Evolutionary conservation across 1,140 invertebrate species (phyloP), one percentile per base, ranked within the genome.

Genomic region (Aphaenogaster ashmeadi): DNA sequence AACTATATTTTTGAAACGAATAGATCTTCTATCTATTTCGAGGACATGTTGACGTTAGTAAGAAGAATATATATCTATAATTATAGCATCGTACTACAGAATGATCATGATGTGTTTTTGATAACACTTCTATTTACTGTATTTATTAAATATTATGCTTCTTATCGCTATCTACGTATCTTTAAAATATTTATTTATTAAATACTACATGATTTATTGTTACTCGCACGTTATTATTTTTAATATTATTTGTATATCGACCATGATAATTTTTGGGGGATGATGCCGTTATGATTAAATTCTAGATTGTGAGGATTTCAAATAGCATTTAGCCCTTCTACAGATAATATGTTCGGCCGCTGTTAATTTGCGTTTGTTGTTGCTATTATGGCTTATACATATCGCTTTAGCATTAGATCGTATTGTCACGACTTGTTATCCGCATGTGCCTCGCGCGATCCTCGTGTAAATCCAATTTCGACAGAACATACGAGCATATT

Each of bases 391-490:
- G 9, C 27, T 36, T 62, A 69, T 18, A 38, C 33, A 52, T 74
- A 41, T 52, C 15, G 47, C 36, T 52, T 50, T 72, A 83, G 54
- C 50, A 58, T 75, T 75, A 74, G 41, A 62, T 50, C 44, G 47
- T 60, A 84, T 74, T 84, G 69, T 75, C 44, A 72, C n/a, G 54
- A 75, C n/a, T 75, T 41, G 41, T 83, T 83, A 84, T 75, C 72
- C 44, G 54, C 27, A n/a, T 21, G 69, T n/a, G 13, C 36, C 18
- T 38, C 54, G 27, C 41, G 27, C 41, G 38, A 58, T 21, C 27
- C 54, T 60, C 41, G 41, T 74, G 52, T 33, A 47, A 75, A 75
- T 84, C 54, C 69, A 84, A 84, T 84, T 84, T 84, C 13, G 41
- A 36, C n/a, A 21, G 69, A 56, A 38, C 33, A 47, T 50, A 44